Evolutionary conservation across 2,113 vertebrate species (phyloP).

Genomic region (Solea senegalensis): DNA sequence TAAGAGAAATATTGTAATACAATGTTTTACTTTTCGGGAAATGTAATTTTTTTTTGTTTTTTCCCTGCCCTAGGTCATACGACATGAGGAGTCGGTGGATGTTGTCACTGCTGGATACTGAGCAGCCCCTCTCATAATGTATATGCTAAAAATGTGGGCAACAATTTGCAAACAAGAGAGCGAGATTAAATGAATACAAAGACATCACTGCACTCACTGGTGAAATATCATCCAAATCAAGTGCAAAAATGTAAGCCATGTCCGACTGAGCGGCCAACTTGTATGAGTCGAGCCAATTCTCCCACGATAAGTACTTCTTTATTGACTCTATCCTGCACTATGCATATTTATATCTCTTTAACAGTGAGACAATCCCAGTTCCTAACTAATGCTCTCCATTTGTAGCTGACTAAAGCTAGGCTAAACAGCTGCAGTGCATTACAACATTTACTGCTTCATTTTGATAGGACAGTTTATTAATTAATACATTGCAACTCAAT

Average conservation of each 20-base stretch:
- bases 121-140: slow-evolving; percentile 19
- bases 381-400: slow-evolving; percentile 21
- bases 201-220: slow-evolving; percentile 16
- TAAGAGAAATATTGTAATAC: slow-evolving; percentile 65
- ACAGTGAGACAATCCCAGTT: slow-evolving; percentile 8
- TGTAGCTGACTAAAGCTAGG: slow-evolving; percentile 1
- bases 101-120: slow-evolving; percentile 38
- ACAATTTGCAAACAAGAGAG: slow-evolving; percentile 44
- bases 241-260: slow-evolving; percentile 14
- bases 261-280: background rate
- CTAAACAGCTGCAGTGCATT: slow-evolving; percentile 1
- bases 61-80: slow-evolving; percentile 31
- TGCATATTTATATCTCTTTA: slow-evolving; percentile 2
- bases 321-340: background rate
- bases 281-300: background rate
- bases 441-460: background rate
- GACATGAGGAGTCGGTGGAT: slow-evolving; percentile 30
- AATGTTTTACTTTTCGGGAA: slow-evolving; percentile 52
- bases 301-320: background rate
- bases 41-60: slow-evolving; percentile 65
- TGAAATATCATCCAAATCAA: slow-evolving; percentile 24
- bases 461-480: too few species aligned
- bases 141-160: slow-evolving; percentile 38
- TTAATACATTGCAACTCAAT: too few species aligned
- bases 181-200: slow-evolving; percentile 37